phyloP scores from a whole-genome alignment of 2,888 invertebrate genomes.

The Tenodera sinensis region DNA sequence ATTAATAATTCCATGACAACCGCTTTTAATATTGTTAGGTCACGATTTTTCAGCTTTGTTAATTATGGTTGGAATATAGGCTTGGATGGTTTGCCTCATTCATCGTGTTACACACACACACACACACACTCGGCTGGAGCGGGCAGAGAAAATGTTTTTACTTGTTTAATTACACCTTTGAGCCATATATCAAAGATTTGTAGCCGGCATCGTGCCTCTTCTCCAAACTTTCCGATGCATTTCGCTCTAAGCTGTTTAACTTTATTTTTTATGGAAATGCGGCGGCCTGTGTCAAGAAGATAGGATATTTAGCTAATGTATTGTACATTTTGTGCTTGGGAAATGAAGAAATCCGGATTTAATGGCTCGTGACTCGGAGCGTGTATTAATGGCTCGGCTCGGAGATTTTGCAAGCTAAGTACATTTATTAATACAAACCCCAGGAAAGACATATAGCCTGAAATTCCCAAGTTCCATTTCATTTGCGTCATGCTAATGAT shows the following conservation, averaged over 20 bases:
- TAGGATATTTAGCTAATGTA: not conserved
- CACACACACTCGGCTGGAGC: not conserved
- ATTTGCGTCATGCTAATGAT: too few relatives aligned
- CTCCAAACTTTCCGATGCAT: not conserved
- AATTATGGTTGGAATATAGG: not conserved
- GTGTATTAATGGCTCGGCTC: not conserved
- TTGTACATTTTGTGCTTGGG: not conserved
- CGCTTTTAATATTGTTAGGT: conserved; percentile 5
- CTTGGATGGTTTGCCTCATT: not conserved
- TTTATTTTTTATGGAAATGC: not conserved
- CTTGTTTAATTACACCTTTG: conserved; percentile 1
- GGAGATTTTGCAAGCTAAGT: not conserved
- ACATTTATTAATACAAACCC: not conserved
- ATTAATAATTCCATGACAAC: conserved; percentile 6
- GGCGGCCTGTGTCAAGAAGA: not conserved
- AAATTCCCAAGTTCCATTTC: too few relatives aligned
- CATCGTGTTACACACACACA: not conserved
- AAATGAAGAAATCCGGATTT: not conserved
- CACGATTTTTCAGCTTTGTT: conserved; percentile 5
- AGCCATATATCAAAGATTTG: not conserved
- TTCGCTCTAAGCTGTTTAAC: not conserved
- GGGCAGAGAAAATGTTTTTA: not conserved
- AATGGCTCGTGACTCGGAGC: not conserved
- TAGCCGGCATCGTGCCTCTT: not conserved
- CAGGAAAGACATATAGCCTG: not conserved